Evolutionary conservation across 2,888 invertebrate genomes (phyloP), one percentile per base, ranked within the genome.

Genomic region (Mythimna vitellina): DNA sequence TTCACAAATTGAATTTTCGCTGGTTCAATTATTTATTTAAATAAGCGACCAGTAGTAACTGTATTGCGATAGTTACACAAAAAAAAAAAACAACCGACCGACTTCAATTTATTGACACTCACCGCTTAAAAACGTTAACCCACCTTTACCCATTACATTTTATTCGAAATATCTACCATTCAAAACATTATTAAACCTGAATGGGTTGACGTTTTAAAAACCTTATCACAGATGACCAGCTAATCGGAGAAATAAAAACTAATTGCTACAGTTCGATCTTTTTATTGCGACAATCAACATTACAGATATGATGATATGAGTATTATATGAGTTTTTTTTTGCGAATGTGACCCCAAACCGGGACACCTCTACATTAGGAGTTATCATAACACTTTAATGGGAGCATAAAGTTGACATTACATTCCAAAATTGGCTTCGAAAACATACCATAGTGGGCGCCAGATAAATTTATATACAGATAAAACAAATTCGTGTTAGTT

Each of bases 351-450:
- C 65, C 73, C 35, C 65, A 78, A 71, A 73, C 53, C 32, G 70
- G 68, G 69, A 60, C 60, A 70, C 76, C 67, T 77, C 57, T 71
- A 81, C 84, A 82, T 86, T 84, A 82, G 60, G 58, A 69, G 79
- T 80, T 89, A 88, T 89, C 86, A 69, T 76, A 73, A 71, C 76
- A 65, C 51, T 78, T 76, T 84, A 85, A 87, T 88, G 82, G 74
- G 60, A 25, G 53, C 72, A 83, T 87, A 86, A 86, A 84, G 72
- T 71, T 74, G 64, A 79, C 77, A 80, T 85, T 76, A 87, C 82
- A 86, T 81, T 75, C 64, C 76, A 72, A 77, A 86, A 83, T 76
- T 69, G 76, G 70, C 76, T 66, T 71, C 74, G 76, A 73, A 84
- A 73, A 76, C 9, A 1, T 35, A 42, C 14, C 14, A 42, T 12